Base-by-base conservation (phyloP, 2,113 vertebrate genomes). In the Prionailurus bengalensis region DNA sequence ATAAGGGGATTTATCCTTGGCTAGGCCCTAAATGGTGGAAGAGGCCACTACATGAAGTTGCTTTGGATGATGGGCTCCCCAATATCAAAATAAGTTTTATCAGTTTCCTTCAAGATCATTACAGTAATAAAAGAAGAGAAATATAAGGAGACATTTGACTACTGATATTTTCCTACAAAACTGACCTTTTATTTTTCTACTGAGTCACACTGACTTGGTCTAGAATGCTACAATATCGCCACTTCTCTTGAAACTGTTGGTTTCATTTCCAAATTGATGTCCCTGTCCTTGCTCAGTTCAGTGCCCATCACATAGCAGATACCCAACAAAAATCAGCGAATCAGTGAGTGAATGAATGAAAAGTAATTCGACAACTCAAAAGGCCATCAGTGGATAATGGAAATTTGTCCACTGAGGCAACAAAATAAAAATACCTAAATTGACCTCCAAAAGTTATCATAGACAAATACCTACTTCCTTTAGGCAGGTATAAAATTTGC, bases 141-240 rank as follows among this genome's bases (percentile, higher is more conserved):
- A 13, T 14, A 51, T 36, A 31, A 51, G n/a, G 8, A 96, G 55
- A 80, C 5, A 58, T 68, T 79, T 97, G 17, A 3, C 91, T 85
- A n/a, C 31, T 84, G 25, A 53, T 85, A 66, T 25, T 93, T 92
- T 94, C 31, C 76, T 93, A 63, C 23, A 51, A 76, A 78, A 58
- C n/a, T 92, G 61, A 73, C 74, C 42, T 76, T 83, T 66, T 53
- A 10, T 42, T 93, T 95, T 85, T 25, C n/a, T 94, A 55, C 21
- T 55, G 33, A 78, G 25, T 71, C 8, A 10, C n/a, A 31, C 84
- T 1, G 70, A 31, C 61, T 93, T 36, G 78, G 33, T 73, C 29
- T 81, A 51, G 61, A 95, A 70, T 76, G 51, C 29, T 45, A 27
- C 5, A 58, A 65, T 70, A 76, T 53, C 87, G 42, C 31, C 33